Conservation (phyloP, 2,797 vertebrate species). For the Fratercula arctica region DNA sequence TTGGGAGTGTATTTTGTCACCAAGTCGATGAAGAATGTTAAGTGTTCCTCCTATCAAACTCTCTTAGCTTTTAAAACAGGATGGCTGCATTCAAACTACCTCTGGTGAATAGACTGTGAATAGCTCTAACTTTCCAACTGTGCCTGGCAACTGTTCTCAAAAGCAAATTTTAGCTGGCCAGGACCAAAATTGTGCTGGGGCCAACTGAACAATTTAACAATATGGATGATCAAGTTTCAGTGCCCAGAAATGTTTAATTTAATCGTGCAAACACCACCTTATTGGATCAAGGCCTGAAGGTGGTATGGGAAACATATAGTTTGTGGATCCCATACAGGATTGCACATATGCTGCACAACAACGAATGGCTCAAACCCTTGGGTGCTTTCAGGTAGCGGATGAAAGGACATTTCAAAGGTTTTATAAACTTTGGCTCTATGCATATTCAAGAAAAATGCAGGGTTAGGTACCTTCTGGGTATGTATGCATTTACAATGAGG, state of each 20-base stretch:
- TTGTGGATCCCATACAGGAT: not conserved
- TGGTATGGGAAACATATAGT: rapidly evolving
- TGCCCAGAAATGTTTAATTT: not conserved
- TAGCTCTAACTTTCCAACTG: not conserved
- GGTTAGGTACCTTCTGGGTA: rapidly evolving
- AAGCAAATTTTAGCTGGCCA: not conserved
- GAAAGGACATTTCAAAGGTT: not conserved
- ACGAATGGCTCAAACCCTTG: not conserved
- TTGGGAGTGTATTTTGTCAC: not conserved
- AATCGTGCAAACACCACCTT: not conserved
- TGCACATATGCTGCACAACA: not conserved
- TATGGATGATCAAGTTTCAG: not conserved
- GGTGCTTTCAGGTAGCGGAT: not conserved
- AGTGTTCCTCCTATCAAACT: not conserved
- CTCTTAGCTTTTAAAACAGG: not conserved
- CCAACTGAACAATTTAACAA: not conserved
- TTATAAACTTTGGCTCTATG: not conserved
- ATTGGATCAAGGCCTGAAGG: not conserved
- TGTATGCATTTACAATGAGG: not conserved
- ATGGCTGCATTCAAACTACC: not conserved
- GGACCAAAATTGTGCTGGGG: not conserved
- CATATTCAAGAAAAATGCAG: not conserved
- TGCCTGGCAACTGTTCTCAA: not conserved
- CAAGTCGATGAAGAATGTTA: not conserved
- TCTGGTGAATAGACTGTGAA: not conserved